phyloP scores from a whole-genome alignment of 1,140 invertebrate genomes.

The Onthophagus taurus region DNA sequence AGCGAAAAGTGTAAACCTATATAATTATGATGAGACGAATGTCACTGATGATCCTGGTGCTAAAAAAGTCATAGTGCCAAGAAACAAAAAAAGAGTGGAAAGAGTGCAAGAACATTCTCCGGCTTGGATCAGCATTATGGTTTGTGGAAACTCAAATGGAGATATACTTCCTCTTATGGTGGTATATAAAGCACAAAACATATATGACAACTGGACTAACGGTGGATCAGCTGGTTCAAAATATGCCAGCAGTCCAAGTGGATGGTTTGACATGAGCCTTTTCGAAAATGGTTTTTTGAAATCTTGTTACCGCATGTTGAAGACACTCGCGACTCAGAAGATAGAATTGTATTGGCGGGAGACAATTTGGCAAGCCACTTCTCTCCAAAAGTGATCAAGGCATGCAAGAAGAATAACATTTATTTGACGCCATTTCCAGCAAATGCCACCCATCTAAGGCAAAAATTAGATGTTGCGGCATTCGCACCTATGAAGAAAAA shows the following conservation, averaged over 20 bases:
- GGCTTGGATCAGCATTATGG: constrained; percentile 23
- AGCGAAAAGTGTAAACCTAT: constrained; percentile 1
- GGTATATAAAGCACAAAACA: too few relatives aligned
- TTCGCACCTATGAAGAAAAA: constrained; percentile 29
- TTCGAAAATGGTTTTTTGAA: constrained; percentile 27
- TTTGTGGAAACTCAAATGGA: too few relatives aligned
- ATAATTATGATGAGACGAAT: constrained; percentile 20
- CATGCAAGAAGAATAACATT: constrained; percentile 8
- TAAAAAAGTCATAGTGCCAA: constrained; percentile 15
- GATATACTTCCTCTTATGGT: too few relatives aligned
- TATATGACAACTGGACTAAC: constrained; percentile 25
- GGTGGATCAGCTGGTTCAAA: constrained; percentile 15
- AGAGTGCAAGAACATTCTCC: constrained; percentile 13
- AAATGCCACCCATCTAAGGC: constrained; percentile 33
- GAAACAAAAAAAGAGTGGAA: constrained; percentile 14
- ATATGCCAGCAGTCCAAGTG: constrained; percentile 23
- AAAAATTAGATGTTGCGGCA: constrained; percentile 35
- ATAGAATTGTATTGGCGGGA: too few relatives aligned
- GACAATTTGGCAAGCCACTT: constrained; percentile 9
- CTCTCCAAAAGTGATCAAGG: constrained; percentile 1
- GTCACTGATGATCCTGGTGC: constrained; percentile 19
- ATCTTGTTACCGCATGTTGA: background rate
- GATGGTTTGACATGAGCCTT: constrained; percentile 30
- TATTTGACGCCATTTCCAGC: constrained; percentile 23
- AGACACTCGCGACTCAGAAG: background rate